Base-by-base conservation (phyloP, 2,113 vertebrate species). In the Pygathrix nemaeus region DNA sequence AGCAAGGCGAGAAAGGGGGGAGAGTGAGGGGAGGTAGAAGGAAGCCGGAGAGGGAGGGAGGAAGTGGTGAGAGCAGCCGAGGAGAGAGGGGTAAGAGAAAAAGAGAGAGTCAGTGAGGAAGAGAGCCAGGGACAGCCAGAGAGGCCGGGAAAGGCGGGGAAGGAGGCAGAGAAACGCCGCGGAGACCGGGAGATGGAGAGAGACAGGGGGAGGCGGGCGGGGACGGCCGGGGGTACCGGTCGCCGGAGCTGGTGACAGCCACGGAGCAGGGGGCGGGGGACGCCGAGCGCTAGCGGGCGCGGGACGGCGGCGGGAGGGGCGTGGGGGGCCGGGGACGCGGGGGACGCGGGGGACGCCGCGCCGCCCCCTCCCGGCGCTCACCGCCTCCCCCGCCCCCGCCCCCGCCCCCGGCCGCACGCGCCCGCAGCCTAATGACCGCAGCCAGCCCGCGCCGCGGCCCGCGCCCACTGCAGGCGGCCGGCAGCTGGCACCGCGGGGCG, bases 401-500 rank as follows among this genome's bases (percentile, higher is more conserved):
- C 72, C 93, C 87, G 94, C 78, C 87, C 88, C 91, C 88, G 73
- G 94, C 97, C 82, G 73, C 97, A 76, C 90, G 94, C 88, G 88
- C 84, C 97, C 84, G 84, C 94, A 87, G 97, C 97, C 97, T n/a
- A 96, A 98, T 98, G 98, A 97, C 98, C 97, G 88, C 98, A 85
- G 95, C 97, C n/a, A n/a, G 97, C 97, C 95, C 57, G 98, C 97
- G 86, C 97, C 97, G 97, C 97, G 96, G 97, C 97, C 96, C 78
- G 96, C 97, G 96, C 98, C 94, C 98, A 98, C 93, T 96, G 96
- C 68, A 98, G 97, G 98, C 98, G 66, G 95, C 81, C 95, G 98
- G 96, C 98, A 97, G 98, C 98, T 96, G 98, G 98, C 98, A 96
- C 98, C 98, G 97, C 97, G 84, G 95, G 97, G 94, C 96, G 93